Percentiles rank a stretch among this genome's conserved stretches.
Evolutionary conservation across 1,140 invertebrate species (phyloP).

Genomic region (Lamellibrachia luymesi): DNA sequence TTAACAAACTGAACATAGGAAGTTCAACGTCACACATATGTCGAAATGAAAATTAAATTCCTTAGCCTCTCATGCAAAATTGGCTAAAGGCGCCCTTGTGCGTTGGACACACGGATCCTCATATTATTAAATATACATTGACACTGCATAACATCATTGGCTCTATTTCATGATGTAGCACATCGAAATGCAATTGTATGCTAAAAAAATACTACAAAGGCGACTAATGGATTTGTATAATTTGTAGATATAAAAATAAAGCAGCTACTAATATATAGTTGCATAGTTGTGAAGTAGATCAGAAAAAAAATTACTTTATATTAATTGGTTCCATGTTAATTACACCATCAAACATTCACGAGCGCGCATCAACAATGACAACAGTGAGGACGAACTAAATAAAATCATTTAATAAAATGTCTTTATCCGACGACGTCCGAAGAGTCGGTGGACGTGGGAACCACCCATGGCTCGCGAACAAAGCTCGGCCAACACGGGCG

Average conservation of each 20-base stretch:
- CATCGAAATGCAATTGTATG: neutral
- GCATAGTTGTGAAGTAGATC: neutral
- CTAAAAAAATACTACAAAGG: neutral
- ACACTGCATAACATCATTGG: too few relatives aligned
- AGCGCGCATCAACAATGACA: neutral
- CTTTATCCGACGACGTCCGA: neutral
- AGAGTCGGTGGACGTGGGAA: neutral
- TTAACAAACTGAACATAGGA: too few relatives aligned
- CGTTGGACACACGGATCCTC: too few relatives aligned
- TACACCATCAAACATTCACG: neutral
- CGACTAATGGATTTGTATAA: neutral
- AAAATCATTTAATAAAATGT: neutral
- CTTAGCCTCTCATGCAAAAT: neutral
- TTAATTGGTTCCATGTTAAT: neutral
- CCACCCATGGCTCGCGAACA: neutral
- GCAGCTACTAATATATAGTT: neutral
- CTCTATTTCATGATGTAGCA: neutral
- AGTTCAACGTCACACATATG: too few relatives aligned
- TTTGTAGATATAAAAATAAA: neutral
- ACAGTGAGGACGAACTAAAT: neutral
- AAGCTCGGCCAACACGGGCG: neutral
- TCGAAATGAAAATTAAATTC: neutral
- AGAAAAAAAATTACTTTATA: neutral
- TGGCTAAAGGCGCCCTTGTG: too few relatives aligned
- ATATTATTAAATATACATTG: too few relatives aligned